Base-by-base conservation (phyloP, 2,797 vertebrate species). In the Pipistrellus pipistrellus region DNA sequence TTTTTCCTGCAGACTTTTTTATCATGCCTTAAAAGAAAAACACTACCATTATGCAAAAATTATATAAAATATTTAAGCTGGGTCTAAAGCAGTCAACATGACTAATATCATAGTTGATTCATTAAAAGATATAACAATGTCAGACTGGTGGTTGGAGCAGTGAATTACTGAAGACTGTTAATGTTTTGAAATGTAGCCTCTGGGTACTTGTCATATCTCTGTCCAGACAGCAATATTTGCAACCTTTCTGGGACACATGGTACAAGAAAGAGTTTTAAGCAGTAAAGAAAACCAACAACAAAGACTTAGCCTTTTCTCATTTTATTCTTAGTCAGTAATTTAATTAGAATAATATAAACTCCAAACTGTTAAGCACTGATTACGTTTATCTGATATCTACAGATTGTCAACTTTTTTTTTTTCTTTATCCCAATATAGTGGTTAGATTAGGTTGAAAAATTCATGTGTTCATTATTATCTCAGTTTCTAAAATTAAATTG, bases 31-130 rank as follows among this genome's bases (percentile, higher is more conserved):
- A 32, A 66, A 66, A n/a, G 59, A 62, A 94, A 78, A 94, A 59
- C 82, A 72, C 68, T 93, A 64, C 62, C 3, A 57, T 89, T 92
- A 66, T 35, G 13, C 73, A 57, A 89, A 87, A 53, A 53, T 46
- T 59, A 8, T 41, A 62, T 69, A 84, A 96, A 85, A 81, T 90
- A 85, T 81, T 90, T 90, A 68, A 80, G 62, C 48, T 57, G 85
- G 32, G 0, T 82, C 84, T 88, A 46, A 91, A 91, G 32, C 21
- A 62, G 6, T 80, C 66, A 57, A 55, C 23, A 89, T 80, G 20
- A 90, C 38, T 44, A 87, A 91, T 96, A 66, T 27, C 11, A 88
- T 69, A 48, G 75, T 75, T 96, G 94, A 83, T 91, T 96, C 8
- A 38, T 94, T 94, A 95, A 78, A 93, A 90, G 27, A 20, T 53